phyloP scores from a whole-genome alignment of 2,888 invertebrate species.

The Scaptomyza flava region DNA sequence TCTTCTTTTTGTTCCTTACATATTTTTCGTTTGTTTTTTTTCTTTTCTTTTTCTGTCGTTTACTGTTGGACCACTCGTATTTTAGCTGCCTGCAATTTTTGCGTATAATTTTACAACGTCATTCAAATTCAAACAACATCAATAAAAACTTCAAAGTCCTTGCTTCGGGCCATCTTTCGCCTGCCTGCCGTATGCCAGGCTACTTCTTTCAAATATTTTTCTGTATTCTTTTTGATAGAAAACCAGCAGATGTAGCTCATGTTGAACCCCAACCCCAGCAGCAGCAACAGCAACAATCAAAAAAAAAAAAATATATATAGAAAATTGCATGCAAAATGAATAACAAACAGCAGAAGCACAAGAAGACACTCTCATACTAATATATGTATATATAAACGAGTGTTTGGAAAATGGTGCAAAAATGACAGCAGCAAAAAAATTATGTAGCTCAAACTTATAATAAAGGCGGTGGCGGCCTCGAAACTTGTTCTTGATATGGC shows the following conservation, averaged over 20 bases:
- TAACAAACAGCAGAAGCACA: constrained; percentile 44
- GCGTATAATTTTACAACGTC: constrained; percentile 75
- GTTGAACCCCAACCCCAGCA: constrained; percentile 21
- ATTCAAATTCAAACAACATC: constrained; percentile 77
- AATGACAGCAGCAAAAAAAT: constrained; percentile 16
- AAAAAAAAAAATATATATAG: neutral
- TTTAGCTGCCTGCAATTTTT: constrained; percentile 59
- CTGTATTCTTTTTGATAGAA: constrained; percentile 12
- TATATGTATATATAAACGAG: constrained; percentile 17
- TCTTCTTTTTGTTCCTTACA: neutral
- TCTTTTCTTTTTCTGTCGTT: constrained; percentile 7
- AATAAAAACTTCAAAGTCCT: constrained; percentile 73
- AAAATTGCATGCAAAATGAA: constrained; percentile 71
- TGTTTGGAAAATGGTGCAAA: constrained; percentile 18
- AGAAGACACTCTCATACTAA: constrained; percentile 17
- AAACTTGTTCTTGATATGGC: constrained; percentile 67
- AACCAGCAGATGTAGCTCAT: constrained; percentile 16
- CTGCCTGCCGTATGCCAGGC: constrained; percentile 19
- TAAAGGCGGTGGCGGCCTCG: constrained; percentile 30
- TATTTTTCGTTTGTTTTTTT: neutral
- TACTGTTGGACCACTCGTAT: constrained; percentile 16
- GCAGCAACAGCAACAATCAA: neutral
- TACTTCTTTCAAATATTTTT: constrained; percentile 30
- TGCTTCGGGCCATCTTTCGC: constrained; percentile 36
- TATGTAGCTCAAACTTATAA: constrained; percentile 53